Conservation (phyloP, 2,113 vertebrate species). For the Mustela lutreola region DNA sequence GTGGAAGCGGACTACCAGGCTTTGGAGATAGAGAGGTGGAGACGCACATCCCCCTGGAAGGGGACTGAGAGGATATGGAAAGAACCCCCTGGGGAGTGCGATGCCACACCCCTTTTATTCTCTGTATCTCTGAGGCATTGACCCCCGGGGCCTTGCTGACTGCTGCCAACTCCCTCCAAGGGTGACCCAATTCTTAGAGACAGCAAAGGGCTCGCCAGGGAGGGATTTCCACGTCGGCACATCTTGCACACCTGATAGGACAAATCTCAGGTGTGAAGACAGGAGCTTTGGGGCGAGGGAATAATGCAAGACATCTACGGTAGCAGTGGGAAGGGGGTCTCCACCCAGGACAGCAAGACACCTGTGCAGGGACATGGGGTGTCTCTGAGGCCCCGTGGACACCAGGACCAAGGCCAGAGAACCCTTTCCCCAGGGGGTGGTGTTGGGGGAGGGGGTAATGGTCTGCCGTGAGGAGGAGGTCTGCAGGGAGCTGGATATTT, state of each 20-base stretch:
- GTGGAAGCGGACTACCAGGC: not conserved
- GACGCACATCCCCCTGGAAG: too few relatives aligned
- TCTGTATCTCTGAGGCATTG: not conserved
- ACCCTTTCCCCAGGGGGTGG: not conserved
- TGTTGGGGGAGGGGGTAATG: too few relatives aligned
- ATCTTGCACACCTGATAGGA: not conserved
- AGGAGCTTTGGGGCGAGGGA: not conserved
- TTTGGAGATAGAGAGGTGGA: not conserved
- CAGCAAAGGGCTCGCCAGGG: fast-evolving
- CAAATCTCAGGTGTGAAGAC: too few relatives aligned
- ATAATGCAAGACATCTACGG: not conserved
- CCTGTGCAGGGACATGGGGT: not conserved
- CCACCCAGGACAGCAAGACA: not conserved
- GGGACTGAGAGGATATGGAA: not conserved
- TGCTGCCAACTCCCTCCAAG: not conserved
- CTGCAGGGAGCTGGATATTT: fast-evolving
- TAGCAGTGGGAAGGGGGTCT: fast-evolving
- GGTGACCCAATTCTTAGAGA: not conserved
- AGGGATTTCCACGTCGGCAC: not conserved
- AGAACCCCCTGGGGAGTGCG: fast-evolving
- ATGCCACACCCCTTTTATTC: not conserved
- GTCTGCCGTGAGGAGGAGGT: too few relatives aligned
- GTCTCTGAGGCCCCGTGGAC: fast-evolving
- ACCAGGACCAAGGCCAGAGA: not conserved
- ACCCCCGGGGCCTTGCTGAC: not conserved